Percentiles rank a stretch among this genome's conserved stretches.
phyloP scores from a whole-genome alignment of 1,140 invertebrate species.

The Drosophila equinoxialis region DNA sequence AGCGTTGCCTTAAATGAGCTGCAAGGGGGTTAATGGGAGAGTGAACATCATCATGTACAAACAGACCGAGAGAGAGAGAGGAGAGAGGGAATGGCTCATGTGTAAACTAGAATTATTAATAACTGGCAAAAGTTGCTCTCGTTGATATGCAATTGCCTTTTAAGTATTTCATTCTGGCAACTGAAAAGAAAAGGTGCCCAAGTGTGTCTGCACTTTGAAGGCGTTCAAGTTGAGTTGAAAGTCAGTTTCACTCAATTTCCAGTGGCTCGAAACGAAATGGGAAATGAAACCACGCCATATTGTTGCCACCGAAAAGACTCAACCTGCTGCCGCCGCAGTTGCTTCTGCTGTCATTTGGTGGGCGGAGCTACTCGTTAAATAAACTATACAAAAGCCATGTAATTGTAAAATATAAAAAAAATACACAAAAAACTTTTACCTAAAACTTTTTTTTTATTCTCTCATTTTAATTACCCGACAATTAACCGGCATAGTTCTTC shows the following conservation, averaged over 20 bases:
- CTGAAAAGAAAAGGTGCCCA: conserved; percentile 8
- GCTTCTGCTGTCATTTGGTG: conserved; percentile 30
- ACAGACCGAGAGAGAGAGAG: too few relatives aligned
- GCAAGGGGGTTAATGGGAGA: neutral
- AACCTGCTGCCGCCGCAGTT: conserved; percentile 15
- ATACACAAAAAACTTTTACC: conserved; percentile 23
- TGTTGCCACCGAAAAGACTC: conserved; percentile 34
- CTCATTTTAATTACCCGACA: conserved; percentile 60
- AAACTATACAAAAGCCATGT: conserved; percentile 29
- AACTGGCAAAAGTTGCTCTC: conserved; percentile 32
- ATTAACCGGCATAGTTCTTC: conserved; percentile 68
- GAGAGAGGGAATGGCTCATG: conserved; percentile 21
- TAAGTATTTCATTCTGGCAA: conserved; percentile 34
- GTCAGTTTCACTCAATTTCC: conserved; percentile 66
- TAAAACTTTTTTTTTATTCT: conserved; percentile 31
- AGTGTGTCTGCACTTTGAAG: conserved; percentile 57
- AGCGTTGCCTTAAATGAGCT: conserved; percentile 23
- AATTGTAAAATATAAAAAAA: conserved; percentile 34
- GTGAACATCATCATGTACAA: neutral
- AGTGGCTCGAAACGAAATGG: conserved; percentile 61
- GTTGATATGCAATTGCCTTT: conserved; percentile 54
- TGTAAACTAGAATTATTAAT: conserved; percentile 69
- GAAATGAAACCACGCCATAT: conserved; percentile 73
- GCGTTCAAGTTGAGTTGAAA: conserved; percentile 42
- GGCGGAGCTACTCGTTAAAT: conserved; percentile 51